Evolutionary conservation across 1,140 invertebrate genomes (phyloP), one percentile per base, ranked within the genome.

Genomic region (Atopsyche davidsoni): DNA sequence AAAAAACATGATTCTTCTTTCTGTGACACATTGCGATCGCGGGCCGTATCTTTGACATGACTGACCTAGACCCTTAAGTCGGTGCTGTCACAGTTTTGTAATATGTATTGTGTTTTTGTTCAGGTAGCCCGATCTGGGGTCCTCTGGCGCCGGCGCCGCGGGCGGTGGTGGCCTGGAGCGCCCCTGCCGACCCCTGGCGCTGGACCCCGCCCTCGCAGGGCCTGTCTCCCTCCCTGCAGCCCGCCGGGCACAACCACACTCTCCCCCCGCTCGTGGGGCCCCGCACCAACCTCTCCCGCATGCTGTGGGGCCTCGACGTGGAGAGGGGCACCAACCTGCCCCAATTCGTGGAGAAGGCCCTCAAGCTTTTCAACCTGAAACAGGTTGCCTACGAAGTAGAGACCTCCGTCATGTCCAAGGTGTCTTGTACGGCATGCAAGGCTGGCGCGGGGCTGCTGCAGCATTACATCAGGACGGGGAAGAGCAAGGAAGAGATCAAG

Each of bases 381-480:
- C 86, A 89, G 73, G 57, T 58, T 11, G 82, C 86, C 52, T 82
- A 82, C 57, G 89, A 92, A 72, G 81, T 92, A 16, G 89, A 92
- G 69, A 90, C 89, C 51, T 90, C 87, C 10, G 85, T 92, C 2
- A 88, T 92, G 86, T 90, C 87, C 0, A 90, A 87, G 65, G 88
- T 92, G 1, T 91, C 88, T 0, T 93, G 90, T 59, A 90, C 88
- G 0, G 90, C 89, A 7, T 93, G 90, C 62, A 88, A 89, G 73
- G 87, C 87, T n/a, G 86, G 89, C 1, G 86, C 87, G 35, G 85
- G 88, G 0, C 68, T 93, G 18, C 68, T 93, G 17, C 87, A 89
- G 62, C 86, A 92, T 64, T 92, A 91, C 60, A 91, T 92, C 28
- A 79, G 82, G 60, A 75, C 75, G 0, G 88, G 88, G 14, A 89